Evolutionary conservation across 2,888 invertebrate species (phyloP).

Genomic region (Aelia acuminata): DNA sequence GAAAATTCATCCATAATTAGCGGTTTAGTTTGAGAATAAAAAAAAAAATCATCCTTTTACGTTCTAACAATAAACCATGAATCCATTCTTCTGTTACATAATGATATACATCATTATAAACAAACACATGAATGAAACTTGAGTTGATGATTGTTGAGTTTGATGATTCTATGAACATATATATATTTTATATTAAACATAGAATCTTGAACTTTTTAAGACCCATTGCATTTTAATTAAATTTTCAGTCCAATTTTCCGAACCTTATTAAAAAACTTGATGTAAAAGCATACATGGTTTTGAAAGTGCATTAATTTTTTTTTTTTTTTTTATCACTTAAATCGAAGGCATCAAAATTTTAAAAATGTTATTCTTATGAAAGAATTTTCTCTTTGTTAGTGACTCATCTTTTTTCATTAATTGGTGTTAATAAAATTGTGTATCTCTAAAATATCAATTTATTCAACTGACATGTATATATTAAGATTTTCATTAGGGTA

Average conservation of each 20-base stretch:
- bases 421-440: neutral
- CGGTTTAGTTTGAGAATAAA: too few relatives aligned
- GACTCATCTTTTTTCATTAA: neutral
- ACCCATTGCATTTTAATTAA: neutral
- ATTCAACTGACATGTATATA: neutral
- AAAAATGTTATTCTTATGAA: neutral
- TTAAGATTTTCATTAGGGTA: neutral
- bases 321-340: neutral
- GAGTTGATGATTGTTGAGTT: neutral
- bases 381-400: neutral
- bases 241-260: neutral
- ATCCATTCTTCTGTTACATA: neutral
- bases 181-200: conserved; percentile 1
- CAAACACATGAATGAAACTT: neutral
- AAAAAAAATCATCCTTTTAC: too few relatives aligned
- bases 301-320: neutral
- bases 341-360: neutral
- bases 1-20: too few relatives aligned
- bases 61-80: neutral
- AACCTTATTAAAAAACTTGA: neutral
- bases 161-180: neutral
- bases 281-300: neutral
- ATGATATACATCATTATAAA: neutral
- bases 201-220: neutral
- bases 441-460: neutral